Evolutionary conservation across 2,113 vertebrate genomes (phyloP).

Genomic region (Pholis gunnellus): DNA sequence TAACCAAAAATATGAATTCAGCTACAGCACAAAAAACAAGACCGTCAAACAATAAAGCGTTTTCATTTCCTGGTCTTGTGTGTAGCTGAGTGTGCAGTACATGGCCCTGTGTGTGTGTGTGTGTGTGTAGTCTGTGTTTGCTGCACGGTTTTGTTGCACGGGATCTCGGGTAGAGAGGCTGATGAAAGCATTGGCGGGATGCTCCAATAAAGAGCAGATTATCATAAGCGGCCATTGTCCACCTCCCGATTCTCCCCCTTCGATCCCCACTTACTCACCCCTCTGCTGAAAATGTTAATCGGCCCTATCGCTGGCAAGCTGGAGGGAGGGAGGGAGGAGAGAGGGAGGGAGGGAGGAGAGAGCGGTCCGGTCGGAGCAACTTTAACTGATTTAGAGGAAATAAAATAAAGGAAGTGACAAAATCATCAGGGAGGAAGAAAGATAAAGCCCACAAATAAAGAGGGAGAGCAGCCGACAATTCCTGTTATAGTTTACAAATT

Average conservation of each 20-base stretch:
- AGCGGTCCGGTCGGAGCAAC: conserved; percentile 16
- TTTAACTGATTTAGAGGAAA: conserved; percentile 43
- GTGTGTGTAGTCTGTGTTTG: conserved; percentile 26
- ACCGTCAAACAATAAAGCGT: neutral
- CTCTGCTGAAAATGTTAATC: conserved; percentile 93
- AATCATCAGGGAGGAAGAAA: conserved; percentile 17
- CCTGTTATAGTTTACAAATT: conserved; percentile 48
- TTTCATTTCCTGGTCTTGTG: neutral
- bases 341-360: conserved; percentile 32
- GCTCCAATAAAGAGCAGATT: conserved; percentile 94
- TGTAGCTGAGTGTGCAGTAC: neutral
- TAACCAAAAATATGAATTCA: neutral
- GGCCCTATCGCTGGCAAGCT: conserved; percentile 89
- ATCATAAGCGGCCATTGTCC: conserved; percentile 89
- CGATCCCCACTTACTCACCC: conserved; percentile 63
- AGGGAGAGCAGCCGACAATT: conserved; percentile 11
- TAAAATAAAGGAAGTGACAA: conserved; percentile 11
- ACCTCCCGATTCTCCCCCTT: conserved; percentile 63
- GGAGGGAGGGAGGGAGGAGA: conserved; percentile 60
- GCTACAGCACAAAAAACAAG: conserved; percentile 9
- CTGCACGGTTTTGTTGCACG: conserved; percentile 48
- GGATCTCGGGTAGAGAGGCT: conserved; percentile 76
- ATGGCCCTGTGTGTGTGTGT: conserved; percentile 1
- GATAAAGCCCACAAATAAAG: no score
- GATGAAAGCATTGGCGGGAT: conserved; percentile 85